Evolutionary conservation across 2,113 vertebrate genomes (phyloP).

Genomic region (Hippocampus barbouri): DNA sequence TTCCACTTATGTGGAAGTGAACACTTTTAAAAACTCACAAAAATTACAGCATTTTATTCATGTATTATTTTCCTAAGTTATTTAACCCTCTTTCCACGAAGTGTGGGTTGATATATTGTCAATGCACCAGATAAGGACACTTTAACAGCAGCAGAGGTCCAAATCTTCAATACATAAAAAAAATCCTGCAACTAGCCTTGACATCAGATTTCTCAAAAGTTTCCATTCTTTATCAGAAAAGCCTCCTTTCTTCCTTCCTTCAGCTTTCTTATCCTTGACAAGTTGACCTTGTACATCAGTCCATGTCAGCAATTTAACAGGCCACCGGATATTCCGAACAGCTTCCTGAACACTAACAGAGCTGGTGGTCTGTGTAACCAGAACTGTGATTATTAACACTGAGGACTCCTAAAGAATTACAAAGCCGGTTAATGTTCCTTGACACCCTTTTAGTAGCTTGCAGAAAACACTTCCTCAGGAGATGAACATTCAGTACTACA

Average conservation of each 20-base stretch:
- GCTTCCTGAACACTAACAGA: conserved; percentile 54
- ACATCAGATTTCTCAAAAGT: conserved; percentile 32
- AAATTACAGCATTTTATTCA: neutral
- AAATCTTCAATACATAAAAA: conserved; percentile 24
- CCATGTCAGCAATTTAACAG: conserved; percentile 55
- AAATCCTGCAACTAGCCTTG: neutral
- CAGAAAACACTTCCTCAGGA: neutral
- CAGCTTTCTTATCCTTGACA: conserved; percentile 2
- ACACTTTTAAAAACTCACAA: neutral
- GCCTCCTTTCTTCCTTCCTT: conserved; percentile 17
- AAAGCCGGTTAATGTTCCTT: conserved; percentile 53
- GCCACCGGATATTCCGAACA: conserved; percentile 54
- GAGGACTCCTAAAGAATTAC: conserved; percentile 50
- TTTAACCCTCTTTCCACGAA: neutral
- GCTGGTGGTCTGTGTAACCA: conserved; percentile 58
- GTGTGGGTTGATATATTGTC: neutral
- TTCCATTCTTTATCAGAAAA: conserved; percentile 56
- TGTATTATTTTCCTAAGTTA: neutral
- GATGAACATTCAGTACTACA: neutral
- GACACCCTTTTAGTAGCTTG: conserved; percentile 11
- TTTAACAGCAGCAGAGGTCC: conserved; percentile 6
- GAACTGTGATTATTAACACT: conserved; percentile 75
- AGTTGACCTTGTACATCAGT: conserved; percentile 55
- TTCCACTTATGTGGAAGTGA: neutral
- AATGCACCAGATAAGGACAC: conserved; percentile 9